phyloP scores from a whole-genome alignment of 2,797 vertebrate species.

The Sylvia borin region DNA sequence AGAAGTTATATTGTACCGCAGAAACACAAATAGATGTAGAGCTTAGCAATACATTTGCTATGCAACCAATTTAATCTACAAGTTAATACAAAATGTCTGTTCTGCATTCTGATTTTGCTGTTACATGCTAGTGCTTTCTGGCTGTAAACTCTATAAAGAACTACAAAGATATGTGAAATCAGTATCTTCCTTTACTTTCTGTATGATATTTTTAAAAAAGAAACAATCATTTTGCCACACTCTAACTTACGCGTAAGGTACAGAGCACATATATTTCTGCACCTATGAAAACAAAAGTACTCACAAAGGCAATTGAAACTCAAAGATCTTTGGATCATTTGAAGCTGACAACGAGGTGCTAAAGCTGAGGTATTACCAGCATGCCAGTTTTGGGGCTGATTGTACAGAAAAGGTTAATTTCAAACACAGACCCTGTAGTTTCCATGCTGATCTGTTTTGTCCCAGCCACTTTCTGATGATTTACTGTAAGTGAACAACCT shows the following conservation, averaged over 20 bases:
- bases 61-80: not conserved
- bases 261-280: not conserved
- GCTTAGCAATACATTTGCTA: conserved; percentile 26
- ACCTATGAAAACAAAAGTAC: not conserved
- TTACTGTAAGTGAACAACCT: not conserved
- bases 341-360: not conserved
- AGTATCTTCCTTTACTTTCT: not conserved
- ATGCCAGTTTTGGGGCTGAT: not conserved
- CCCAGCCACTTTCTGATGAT: not conserved
- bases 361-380: not conserved
- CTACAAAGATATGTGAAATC: not conserved
- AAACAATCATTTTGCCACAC: not conserved
- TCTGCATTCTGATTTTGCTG: not conserved
- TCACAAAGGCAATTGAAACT: not conserved
- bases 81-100: conserved; percentile 2
- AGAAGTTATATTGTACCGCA: not conserved
- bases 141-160: not conserved
- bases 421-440: not conserved
- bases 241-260: not conserved
- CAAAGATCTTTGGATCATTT: not conserved
- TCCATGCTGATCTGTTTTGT: not conserved
- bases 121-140: not conserved
- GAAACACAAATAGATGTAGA: not conserved
- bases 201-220: not conserved
- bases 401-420: not conserved